These are phyloP conservation scores for Ranitomeya imitator DNA, from an alignment of 2,113 vertebrate genomes.

Conservation along the genomic window DNA sequence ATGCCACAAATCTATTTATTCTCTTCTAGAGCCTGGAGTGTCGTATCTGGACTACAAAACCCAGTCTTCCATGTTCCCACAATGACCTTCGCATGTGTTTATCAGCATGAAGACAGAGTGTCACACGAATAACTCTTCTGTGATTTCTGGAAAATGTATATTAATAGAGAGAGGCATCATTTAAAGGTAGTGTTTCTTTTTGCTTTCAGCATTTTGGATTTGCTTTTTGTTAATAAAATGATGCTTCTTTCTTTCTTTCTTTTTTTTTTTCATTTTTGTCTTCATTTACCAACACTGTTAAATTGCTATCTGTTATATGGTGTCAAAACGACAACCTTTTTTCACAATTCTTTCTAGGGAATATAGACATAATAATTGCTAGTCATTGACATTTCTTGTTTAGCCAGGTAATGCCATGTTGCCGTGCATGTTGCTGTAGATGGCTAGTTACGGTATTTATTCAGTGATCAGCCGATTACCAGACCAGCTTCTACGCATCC, in stretches of 20 bases:
- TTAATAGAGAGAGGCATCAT: conserved; percentile 56
- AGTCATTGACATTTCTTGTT: no score
- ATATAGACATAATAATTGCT: no score
- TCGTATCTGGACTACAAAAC: conserved; percentile 38
- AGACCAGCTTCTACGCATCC: not conserved
- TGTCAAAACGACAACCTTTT: no score
- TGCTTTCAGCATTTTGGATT: not conserved
- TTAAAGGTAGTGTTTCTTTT: conserved; percentile 49
- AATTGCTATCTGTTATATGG: not conserved
- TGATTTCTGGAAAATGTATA: conserved; percentile 55
- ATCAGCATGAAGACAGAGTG: conserved; percentile 46
- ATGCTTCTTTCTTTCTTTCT: no score
- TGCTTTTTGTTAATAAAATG: not conserved
- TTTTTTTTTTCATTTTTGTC: not conserved
- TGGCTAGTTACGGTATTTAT: not conserved
- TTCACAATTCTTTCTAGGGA: no score
- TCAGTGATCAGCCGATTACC: not conserved
- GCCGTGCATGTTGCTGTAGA: not conserved
- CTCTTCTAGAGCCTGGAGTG: conserved; percentile 17
- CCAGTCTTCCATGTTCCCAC: conserved; percentile 53
- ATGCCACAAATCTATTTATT: not conserved
- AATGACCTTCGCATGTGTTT: conserved; percentile 43
- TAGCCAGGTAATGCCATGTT: no score
- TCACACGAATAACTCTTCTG: conserved; percentile 49
- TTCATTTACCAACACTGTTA: not conserved